Conservation (phyloP, 2,888 invertebrate genomes). For the Allophyes oxyacanthae region DNA sequence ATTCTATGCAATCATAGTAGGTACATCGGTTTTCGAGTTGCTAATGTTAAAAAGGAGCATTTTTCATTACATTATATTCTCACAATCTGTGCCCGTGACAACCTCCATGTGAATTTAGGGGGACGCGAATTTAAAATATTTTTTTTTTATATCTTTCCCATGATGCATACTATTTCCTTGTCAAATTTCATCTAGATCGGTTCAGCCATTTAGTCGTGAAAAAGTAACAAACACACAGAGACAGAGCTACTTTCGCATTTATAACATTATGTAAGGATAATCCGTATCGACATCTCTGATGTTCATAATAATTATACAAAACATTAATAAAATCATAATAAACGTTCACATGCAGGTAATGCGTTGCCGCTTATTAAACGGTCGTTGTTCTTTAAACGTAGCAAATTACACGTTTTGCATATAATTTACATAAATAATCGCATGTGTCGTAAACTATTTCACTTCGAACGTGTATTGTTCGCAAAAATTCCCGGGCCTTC, state of each 20-base stretch:
- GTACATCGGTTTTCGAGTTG: no score
- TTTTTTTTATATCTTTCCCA: no score
- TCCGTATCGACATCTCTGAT: not conserved
- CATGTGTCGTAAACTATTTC: constrained; percentile 63
- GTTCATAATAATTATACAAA: constrained; percentile 10
- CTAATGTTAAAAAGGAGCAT: not conserved
- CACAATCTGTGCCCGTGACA: no score
- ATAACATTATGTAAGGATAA: no score
- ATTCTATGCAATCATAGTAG: not conserved
- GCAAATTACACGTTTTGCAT: constrained; percentile 32
- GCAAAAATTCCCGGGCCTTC: constrained; percentile 57
- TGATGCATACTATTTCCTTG: no score
- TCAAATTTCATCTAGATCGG: no score
- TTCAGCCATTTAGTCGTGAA: no score
- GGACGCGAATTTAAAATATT: no score
- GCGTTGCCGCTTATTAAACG: constrained; percentile 29
- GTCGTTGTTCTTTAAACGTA: constrained; percentile 45
- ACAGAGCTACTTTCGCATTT: no score
- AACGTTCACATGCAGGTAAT: constrained; percentile 27
- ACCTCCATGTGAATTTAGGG: no score
- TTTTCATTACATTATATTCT: constrained; percentile 1
- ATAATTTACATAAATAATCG: constrained; percentile 63
- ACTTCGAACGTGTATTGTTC: constrained; percentile 50
- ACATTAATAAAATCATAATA: constrained; percentile 17
- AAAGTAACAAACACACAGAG: no score